phyloP scores from a whole-genome alignment of 2,888 invertebrate genomes.

The Papilio demoleus region DNA sequence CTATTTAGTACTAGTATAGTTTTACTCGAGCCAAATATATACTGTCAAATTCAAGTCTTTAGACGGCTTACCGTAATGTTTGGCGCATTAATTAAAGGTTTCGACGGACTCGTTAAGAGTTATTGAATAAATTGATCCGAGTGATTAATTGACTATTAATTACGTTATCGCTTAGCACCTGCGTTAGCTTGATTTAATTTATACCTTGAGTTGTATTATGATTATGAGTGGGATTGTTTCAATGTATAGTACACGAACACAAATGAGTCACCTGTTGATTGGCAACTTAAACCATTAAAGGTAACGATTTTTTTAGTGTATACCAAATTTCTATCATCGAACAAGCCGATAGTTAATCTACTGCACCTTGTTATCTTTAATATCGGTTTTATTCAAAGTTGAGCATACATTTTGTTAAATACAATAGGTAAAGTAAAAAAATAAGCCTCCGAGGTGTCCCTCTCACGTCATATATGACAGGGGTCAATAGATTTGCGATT shows the following conservation, averaged over 20 bases:
- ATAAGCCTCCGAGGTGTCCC: not conserved
- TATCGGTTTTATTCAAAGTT: not conserved
- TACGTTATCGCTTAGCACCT: slow-evolving; percentile 76
- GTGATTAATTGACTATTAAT: slow-evolving; percentile 81
- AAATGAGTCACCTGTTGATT: not conserved
- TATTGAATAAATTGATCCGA: slow-evolving; percentile 74
- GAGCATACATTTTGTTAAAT: not conserved
- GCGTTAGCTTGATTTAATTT: slow-evolving; percentile 58
- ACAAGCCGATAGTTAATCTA: not conserved
- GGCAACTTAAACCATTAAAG: not conserved
- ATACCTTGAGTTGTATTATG: not conserved
- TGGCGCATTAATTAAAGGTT: slow-evolving; percentile 58
- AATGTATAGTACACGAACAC: not conserved
- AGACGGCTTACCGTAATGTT: slow-evolving; percentile 26
- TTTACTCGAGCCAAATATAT: not conserved
- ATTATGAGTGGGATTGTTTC: not conserved
- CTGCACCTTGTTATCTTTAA: not conserved
- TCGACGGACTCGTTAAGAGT: slow-evolving; percentile 66
- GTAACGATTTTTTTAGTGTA: not conserved
- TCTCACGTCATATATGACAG: slow-evolving; percentile 17
- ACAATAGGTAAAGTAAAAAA: not conserved
- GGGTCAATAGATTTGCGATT: slow-evolving; percentile 14
- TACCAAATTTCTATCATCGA: not conserved
- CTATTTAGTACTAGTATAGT: no score
- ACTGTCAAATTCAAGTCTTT: not conserved